phyloP scores from a whole-genome alignment of 2,888 invertebrate species.

The Cylindroiulus punctatus region DNA sequence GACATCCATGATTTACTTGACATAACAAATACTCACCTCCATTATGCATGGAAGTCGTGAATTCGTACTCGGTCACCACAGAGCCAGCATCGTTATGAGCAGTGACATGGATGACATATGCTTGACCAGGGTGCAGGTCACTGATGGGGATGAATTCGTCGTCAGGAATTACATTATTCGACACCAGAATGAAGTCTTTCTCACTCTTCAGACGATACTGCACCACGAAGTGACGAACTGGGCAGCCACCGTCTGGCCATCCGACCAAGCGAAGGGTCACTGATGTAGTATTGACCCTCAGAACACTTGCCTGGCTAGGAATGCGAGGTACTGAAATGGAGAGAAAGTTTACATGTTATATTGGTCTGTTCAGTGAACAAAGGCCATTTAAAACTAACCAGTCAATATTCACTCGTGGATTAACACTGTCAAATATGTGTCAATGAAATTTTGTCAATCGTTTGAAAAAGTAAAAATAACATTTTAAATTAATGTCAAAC shows the following conservation, averaged over 20 bases:
- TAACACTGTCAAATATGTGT: no score
- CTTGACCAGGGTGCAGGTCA: conserved; percentile 74
- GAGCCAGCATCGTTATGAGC: conserved; percentile 80
- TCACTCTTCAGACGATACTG: conserved; percentile 68
- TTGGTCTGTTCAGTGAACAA: no score
- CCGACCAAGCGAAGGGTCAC: conserved; percentile 80
- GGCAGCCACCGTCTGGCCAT: conserved; percentile 89
- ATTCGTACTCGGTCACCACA: conserved; percentile 75
- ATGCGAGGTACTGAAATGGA: conserved; percentile 72
- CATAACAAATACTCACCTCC: no score
- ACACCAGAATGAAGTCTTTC: conserved; percentile 70
- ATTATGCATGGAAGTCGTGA: conserved; percentile 76
- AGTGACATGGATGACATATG: conserved; percentile 77
- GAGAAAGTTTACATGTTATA: no score
- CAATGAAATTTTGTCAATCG: no score
- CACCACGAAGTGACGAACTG: conserved; percentile 80
- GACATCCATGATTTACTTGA: no score
- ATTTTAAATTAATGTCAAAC: no score
- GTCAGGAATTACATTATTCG: conserved; percentile 69
- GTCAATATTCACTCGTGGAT: no score
- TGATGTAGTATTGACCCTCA: conserved; percentile 82
- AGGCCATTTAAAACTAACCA: no score
- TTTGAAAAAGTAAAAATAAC: no score
- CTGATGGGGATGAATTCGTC: conserved; percentile 71
- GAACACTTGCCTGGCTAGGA: conserved; percentile 79